phyloP scores from a whole-genome alignment of 2,797 vertebrate species.

The Sphenopsis melanotis region DNA sequence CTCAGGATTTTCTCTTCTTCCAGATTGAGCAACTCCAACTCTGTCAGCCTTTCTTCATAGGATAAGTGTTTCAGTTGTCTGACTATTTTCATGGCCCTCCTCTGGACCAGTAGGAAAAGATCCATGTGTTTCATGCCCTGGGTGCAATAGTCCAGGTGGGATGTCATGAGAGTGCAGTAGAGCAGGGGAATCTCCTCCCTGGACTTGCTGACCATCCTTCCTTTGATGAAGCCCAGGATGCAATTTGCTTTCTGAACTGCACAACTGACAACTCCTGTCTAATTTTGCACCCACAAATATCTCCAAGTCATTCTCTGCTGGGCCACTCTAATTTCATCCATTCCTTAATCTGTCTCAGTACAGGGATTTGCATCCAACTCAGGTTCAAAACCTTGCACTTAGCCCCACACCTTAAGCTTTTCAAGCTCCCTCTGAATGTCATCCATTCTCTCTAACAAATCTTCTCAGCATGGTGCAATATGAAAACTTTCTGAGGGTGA shows the following conservation, averaged over 20 bases:
- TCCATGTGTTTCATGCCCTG: neutral
- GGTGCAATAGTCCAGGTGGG: neutral
- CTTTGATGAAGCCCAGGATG: neutral
- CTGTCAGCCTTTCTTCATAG: neutral
- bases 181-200: neutral
- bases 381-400: neutral
- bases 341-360: neutral
- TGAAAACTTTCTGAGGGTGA: neutral
- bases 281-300: neutral
- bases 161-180: neutral
- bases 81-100: neutral
- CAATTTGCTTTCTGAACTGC: neutral
- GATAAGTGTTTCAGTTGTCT: neutral
- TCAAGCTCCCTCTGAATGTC: neutral
- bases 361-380: fast-evolving
- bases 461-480: neutral
- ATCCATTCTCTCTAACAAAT: neutral
- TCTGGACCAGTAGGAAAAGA: neutral
- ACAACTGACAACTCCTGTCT: neutral
- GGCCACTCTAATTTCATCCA: neutral
- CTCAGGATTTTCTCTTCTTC: neutral
- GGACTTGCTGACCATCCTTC: neutral
- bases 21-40: neutral
- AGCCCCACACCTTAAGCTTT: neutral
- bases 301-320: neutral